phyloP scores from a whole-genome alignment of 1,140 invertebrate genomes.

The Heterodera carotae region DNA sequence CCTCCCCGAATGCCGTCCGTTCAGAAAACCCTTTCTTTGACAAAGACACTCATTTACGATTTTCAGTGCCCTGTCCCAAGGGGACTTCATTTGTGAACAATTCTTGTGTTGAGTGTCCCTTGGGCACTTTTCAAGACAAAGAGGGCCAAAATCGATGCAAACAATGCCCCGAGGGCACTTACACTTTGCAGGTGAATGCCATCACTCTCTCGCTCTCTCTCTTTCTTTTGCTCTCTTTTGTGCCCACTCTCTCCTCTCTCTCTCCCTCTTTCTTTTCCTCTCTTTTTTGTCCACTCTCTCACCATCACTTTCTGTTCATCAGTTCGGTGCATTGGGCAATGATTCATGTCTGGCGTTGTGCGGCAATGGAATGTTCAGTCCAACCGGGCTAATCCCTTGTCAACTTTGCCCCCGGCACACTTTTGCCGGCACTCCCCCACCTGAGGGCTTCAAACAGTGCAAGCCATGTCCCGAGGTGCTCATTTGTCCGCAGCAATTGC shows the following conservation, averaged over 20 bases:
- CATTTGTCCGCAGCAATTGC: conserved; percentile 4
- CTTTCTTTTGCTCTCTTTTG: neutral
- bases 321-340: conserved; percentile 17
- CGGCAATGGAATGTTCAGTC: conserved; percentile 91
- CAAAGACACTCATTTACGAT: neutral
- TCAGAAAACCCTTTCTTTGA: neutral
- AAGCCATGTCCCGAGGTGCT: conserved; percentile 82
- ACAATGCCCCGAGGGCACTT: conserved; percentile 85
- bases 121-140: conserved; percentile 79
- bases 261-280: neutral
- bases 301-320: neutral
- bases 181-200: conserved; percentile 72
- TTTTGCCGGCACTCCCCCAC: conserved; percentile 78
- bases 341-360: conserved; percentile 70
- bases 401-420: conserved; percentile 90
- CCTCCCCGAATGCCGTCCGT: conserved; percentile 85
- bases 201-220: neutral
- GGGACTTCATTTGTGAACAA: conserved; percentile 64
- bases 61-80: conserved; percentile 62
- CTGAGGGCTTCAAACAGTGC: conserved; percentile 89
- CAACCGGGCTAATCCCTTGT: conserved; percentile 89
- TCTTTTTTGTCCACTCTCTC: too few relatives aligned
- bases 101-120: conserved; percentile 65
- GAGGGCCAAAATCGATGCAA: conserved; percentile 83
- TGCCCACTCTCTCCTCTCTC: neutral